Evolutionary conservation across 2,797 vertebrate genomes (phyloP).

Genomic region (Argya squamiceps): DNA sequence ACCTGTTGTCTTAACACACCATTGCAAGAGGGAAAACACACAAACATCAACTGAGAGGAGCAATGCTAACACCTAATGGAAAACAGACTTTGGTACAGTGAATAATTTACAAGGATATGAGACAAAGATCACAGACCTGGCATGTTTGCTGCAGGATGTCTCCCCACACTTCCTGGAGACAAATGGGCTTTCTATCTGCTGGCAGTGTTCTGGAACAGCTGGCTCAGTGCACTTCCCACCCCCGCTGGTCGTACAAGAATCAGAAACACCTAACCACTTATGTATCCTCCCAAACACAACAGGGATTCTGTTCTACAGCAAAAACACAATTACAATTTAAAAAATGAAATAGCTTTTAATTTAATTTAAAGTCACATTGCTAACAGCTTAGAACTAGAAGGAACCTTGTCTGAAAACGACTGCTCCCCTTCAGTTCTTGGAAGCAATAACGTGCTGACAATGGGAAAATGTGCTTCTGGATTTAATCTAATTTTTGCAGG

Average conservation of each 20-base stretch:
- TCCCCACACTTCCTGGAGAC: not conserved
- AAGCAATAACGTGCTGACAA: not conserved
- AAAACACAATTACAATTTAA: not conserved
- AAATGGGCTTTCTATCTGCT: not conserved
- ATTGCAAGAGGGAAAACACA: not conserved
- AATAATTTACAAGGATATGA: not conserved
- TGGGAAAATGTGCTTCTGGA: not conserved
- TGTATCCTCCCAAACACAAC: not conserved
- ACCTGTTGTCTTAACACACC: not conserved
- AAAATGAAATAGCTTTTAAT: not conserved
- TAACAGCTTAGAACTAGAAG: not conserved
- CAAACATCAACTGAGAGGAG: not conserved
- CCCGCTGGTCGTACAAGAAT: fast-evolving
- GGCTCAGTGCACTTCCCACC: not conserved
- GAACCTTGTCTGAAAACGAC: not conserved
- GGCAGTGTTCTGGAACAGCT: not conserved
- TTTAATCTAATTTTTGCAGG: not conserved
- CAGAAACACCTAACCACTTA: not conserved
- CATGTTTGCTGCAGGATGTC: not conserved
- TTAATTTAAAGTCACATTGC: not conserved
- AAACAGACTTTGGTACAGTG: not conserved
- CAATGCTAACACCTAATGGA: not conserved
- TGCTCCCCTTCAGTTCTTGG: not conserved
- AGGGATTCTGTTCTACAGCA: not conserved
- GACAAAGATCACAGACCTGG: not conserved